Percentiles rank a stretch among this genome's conserved stretches.
These are phyloP conservation scores for Drosophila mayri DNA, from an alignment of 1,140 invertebrate genomes.

Conservation along the genomic window DNA sequence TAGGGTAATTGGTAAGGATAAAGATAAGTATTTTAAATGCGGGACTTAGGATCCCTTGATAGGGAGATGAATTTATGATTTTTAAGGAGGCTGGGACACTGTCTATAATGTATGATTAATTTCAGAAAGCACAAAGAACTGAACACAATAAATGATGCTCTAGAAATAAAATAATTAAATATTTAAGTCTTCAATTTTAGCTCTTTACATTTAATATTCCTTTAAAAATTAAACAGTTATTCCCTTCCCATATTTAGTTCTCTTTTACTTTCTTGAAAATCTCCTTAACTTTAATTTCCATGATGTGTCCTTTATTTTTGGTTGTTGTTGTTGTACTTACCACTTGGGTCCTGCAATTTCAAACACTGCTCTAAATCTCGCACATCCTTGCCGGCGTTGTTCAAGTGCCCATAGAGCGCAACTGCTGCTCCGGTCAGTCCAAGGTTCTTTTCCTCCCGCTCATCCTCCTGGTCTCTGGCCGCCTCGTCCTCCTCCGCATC, in stretches of 20 bases:
- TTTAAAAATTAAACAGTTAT: neutral
- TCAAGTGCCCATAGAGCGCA: slow-evolving; percentile 57
- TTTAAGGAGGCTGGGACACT: neutral
- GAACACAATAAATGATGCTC: neutral
- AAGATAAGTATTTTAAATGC: slow-evolving; percentile 7
- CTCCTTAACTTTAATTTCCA: slow-evolving; percentile 30
- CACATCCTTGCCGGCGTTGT: slow-evolving; percentile 68
- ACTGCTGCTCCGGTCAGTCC: slow-evolving; percentile 46
- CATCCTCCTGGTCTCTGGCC: slow-evolving; percentile 1
- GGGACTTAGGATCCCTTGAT: neutral
- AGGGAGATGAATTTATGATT: neutral
- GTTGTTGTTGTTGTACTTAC: slow-evolving; percentile 38
- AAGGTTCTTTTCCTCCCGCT: slow-evolving; percentile 11
- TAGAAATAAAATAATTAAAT: neutral
- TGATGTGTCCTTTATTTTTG: slow-evolving; percentile 4
- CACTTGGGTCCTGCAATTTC: slow-evolving; percentile 63
- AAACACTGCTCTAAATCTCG: slow-evolving; percentile 64
- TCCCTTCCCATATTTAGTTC: neutral
- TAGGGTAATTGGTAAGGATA: slow-evolving; percentile 31
- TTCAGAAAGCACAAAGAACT: neutral
- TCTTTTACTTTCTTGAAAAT: neutral
- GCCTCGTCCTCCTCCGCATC: neutral
- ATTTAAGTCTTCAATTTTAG: neutral
- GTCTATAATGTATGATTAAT: neutral
- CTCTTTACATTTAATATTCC: neutral